Conservation (phyloP, 2,113 vertebrate species). For the Sinocyclocheilus grahami region DNA sequence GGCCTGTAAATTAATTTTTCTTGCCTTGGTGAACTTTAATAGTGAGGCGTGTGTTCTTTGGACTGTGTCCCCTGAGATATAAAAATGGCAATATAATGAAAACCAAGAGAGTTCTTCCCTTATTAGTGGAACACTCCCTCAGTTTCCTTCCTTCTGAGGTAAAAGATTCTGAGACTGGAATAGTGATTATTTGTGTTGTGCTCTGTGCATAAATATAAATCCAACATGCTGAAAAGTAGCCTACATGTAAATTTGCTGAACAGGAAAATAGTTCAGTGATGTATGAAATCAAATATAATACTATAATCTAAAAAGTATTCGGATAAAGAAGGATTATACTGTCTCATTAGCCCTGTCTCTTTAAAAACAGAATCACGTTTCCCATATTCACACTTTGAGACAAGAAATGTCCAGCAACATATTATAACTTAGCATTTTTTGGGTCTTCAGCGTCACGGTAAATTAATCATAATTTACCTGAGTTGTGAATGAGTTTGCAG, state of each 20-base stretch:
- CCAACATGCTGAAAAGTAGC: neutral
- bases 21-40: constrained; percentile 34
- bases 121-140: constrained; percentile 15
- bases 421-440: too few species aligned
- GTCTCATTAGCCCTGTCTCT: too few species aligned
- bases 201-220: neutral
- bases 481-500: too few species aligned
- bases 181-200: neutral
- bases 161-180: neutral
- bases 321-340: neutral
- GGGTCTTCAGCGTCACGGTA: neutral
- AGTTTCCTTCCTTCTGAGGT: neutral
- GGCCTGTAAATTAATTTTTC: constrained; percentile 24
- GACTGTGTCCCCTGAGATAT: constrained; percentile 30
- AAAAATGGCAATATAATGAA: constrained; percentile 29
- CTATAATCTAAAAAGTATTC: neutral
- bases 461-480: too few species aligned
- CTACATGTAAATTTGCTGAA: neutral
- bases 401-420: too few species aligned
- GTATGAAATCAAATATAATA: neutral
- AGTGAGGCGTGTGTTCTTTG: constrained; percentile 24
- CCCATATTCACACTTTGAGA: too few species aligned
- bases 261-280: neutral
- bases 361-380: too few species aligned
- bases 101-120: constrained; percentile 12